phyloP scores from a whole-genome alignment of 1,140 invertebrate species.

The Zophobas morio region DNA sequence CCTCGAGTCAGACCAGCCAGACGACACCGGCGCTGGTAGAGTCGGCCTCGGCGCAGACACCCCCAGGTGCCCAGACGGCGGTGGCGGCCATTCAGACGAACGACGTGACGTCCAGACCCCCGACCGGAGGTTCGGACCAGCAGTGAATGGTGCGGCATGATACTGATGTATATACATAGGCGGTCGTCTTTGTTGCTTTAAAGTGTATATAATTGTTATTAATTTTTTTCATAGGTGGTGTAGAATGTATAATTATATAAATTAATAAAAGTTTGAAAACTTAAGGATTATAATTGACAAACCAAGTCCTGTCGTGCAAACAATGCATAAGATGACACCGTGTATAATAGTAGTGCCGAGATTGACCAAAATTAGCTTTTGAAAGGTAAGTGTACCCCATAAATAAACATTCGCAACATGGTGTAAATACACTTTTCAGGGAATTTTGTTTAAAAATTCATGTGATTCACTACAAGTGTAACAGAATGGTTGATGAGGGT shows the following conservation, averaged over 20 bases:
- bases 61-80: conserved; percentile 62
- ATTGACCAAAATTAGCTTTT: too few species aligned
- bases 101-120: conserved; percentile 53
- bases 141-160: conserved; percentile 8
- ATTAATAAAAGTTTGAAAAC: conserved; percentile 42
- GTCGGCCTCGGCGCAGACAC: conserved; percentile 65
- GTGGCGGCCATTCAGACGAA: conserved; percentile 67
- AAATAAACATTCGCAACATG: too few species aligned
- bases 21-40: conserved; percentile 70
- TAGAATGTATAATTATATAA: conserved; percentile 45
- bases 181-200: conserved; percentile 46
- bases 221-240: conserved; percentile 52
- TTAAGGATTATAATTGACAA: neutral
- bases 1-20: conserved; percentile 67
- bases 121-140: conserved; percentile 63
- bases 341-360: too few species aligned
- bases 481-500: too few species aligned
- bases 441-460: too few species aligned
- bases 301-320: too few species aligned
- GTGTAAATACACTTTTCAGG: too few species aligned
- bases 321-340: too few species aligned
- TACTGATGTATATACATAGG: conserved; percentile 43
- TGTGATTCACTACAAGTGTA: too few species aligned
- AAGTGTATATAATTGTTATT: conserved; percentile 42
- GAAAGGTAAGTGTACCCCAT: too few species aligned